Evolutionary conservation across 2,113 vertebrate genomes (phyloP).

Genomic region (Leptodactylus fuscus): DNA sequence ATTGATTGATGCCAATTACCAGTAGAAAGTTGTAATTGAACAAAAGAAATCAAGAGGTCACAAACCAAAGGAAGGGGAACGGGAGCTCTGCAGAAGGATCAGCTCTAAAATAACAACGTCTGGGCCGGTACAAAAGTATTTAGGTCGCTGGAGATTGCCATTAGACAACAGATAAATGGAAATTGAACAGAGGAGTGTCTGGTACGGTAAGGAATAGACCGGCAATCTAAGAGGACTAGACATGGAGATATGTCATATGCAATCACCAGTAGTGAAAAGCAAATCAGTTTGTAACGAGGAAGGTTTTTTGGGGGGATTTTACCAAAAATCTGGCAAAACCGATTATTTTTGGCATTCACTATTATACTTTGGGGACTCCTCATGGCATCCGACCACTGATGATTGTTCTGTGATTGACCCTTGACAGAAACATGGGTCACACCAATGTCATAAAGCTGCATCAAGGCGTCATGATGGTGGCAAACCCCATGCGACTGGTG

Average conservation of each 20-base stretch:
- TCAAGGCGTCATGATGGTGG: too few relatives aligned
- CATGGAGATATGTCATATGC: background rate
- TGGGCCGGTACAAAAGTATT: conserved; percentile 24
- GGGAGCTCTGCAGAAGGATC: conserved; percentile 8
- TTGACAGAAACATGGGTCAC: too few relatives aligned
- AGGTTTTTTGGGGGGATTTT: too few relatives aligned
- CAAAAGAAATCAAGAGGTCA: conserved; percentile 58
- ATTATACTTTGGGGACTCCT: too few relatives aligned
- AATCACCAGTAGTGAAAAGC: background rate
- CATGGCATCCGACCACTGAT: too few relatives aligned
- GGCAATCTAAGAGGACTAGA: background rate
- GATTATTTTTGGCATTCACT: too few relatives aligned
- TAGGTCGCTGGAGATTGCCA: conserved; percentile 42
- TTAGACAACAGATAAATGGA: conserved; percentile 40
- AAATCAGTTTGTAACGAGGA: too few relatives aligned
- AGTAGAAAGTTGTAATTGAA: conserved; percentile 58
- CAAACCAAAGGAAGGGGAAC: background rate
- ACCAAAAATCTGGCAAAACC: too few relatives aligned
- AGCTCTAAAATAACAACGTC: conserved; percentile 48
- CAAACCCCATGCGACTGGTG: too few relatives aligned
- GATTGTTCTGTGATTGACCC: too few relatives aligned
- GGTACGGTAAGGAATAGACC: background rate
- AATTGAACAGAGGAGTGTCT: background rate
- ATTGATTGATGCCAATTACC: conserved; percentile 60
- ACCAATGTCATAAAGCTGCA: too few relatives aligned